These are phyloP conservation scores for Pseudanteris insignis DNA, from an alignment of 2,888 invertebrate species.

Conservation along the genomic window DNA sequence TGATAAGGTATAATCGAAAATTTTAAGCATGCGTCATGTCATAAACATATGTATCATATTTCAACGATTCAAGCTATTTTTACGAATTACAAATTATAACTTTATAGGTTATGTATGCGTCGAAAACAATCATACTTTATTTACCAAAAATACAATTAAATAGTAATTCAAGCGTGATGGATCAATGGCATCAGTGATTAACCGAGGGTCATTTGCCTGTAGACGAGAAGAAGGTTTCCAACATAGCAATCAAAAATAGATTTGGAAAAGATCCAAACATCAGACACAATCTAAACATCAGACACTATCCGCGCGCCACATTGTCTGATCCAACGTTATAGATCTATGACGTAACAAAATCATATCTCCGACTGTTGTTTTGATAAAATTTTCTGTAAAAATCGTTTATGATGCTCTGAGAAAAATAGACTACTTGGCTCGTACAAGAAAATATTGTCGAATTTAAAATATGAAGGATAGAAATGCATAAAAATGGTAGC, in stretches of 20 bases:
- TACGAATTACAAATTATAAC: too few relatives aligned
- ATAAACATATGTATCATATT: not conserved
- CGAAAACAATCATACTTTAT: too few relatives aligned
- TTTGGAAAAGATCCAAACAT: constrained; percentile 19
- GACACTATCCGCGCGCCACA: constrained; percentile 14
- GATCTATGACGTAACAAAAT: constrained; percentile 6
- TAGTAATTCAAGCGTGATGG: constrained; percentile 9
- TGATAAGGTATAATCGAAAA: too few relatives aligned
- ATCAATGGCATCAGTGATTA: constrained; percentile 17
- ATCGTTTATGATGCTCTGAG: too few relatives aligned
- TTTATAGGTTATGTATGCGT: not conserved
- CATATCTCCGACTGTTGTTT: not conserved
- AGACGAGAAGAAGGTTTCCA: not conserved
- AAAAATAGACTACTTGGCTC: too few relatives aligned
- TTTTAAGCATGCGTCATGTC: too few relatives aligned
- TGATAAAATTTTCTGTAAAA: too few relatives aligned
- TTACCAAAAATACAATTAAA: constrained; percentile 1
- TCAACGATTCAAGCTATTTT: constrained; percentile 1
- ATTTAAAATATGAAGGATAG: too few relatives aligned
- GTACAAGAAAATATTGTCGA: too few relatives aligned
- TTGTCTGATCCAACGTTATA: constrained; percentile 7
- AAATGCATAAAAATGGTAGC: too few relatives aligned
- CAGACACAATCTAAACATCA: too few relatives aligned
- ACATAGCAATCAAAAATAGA: constrained; percentile 12
- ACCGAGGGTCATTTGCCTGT: not conserved